Evolutionary conservation across 2,797 vertebrate genomes (phyloP), one percentile per base, ranked within the genome.

Genomic region (Aeoliscus strigatus): DNA sequence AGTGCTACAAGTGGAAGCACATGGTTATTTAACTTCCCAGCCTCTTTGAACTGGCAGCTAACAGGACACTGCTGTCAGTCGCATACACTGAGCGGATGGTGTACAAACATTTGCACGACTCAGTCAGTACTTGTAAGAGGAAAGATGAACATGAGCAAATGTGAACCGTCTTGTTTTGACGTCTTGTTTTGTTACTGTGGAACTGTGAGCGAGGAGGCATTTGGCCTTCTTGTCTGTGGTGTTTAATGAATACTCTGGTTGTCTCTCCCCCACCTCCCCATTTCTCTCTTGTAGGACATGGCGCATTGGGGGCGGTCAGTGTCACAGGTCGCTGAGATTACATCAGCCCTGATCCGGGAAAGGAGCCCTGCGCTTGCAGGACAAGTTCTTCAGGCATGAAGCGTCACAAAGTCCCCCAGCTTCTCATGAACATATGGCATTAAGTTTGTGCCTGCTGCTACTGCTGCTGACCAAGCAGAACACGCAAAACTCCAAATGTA

Each of bases 361-460:
- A 57, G 86, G 60, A 88, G 66, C 45, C 49, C 81, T 1, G 76
- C 75, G 36, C 69, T 90, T 51, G 77, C 73, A 21, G 89, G 89
- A 37, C 89, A 90, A 57, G 50, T 89, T 44, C 73, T 90, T 46
- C 79, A 76, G 46, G 83, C 78, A 0, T 90, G 80, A 89, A 25
- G 44, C 25, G 8, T 4, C 25, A 39, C n/a, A 51, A 51, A 42
- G 36, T n/a, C 36, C 34, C 27, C 18, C 3, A 5, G 1, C 49
- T 29, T 15, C 39, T 49, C 53, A 43, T 4, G 8, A 56, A 17
- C 1, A 4, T 40, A 25, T 27, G 27, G 39, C 10, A 45, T 12
- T 6, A 16, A 5, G 11, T 33, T 16, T 17, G 9, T 17, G 29
- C 27, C 24, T 25, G 24, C 24, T 25, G 24, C 24, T 25, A 8